phyloP scores from a whole-genome alignment of 2,797 vertebrate genomes.

The Limnodromus scolopaceus region DNA sequence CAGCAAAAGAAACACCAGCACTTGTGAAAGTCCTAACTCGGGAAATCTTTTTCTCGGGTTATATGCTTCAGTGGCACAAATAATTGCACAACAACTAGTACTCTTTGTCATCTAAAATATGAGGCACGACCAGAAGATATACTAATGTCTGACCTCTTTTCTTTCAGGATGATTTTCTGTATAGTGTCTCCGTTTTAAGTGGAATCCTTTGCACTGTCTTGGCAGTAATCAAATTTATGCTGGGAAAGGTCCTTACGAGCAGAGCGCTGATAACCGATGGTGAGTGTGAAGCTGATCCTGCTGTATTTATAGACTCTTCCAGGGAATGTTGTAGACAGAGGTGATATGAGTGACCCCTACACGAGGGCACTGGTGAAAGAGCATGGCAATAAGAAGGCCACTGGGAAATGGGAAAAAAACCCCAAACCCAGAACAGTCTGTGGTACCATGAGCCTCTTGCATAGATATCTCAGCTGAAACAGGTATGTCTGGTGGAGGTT shows the following conservation, averaged over 20 bases:
- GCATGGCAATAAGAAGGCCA: background rate
- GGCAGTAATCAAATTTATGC: slow-evolving; percentile 93
- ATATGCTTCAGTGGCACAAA: background rate
- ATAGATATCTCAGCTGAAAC: background rate
- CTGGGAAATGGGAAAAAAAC: background rate
- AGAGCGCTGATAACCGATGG: slow-evolving; percentile 96
- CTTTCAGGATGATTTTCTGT: slow-evolving; percentile 92
- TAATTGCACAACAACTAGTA: background rate
- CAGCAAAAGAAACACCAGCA: background rate
- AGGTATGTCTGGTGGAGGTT: background rate
- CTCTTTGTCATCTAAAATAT: background rate
- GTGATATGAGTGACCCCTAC: background rate
- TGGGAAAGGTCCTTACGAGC: slow-evolving; percentile 95
- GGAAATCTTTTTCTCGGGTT: background rate
- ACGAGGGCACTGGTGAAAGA: background rate
- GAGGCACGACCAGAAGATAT: background rate
- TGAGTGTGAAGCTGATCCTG: slow-evolving; percentile 72
- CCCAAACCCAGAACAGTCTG: background rate
- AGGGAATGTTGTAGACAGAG: background rate
- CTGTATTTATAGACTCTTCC: background rate
- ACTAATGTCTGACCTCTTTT: slow-evolving; percentile 42
- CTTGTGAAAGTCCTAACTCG: background rate
- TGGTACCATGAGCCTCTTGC: background rate
- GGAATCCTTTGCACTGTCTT: slow-evolving; percentile 90
- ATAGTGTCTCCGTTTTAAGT: slow-evolving; percentile 94